Evolutionary conservation across 2,113 vertebrate genomes (phyloP).

Genomic region (Tamias sibiricus): DNA sequence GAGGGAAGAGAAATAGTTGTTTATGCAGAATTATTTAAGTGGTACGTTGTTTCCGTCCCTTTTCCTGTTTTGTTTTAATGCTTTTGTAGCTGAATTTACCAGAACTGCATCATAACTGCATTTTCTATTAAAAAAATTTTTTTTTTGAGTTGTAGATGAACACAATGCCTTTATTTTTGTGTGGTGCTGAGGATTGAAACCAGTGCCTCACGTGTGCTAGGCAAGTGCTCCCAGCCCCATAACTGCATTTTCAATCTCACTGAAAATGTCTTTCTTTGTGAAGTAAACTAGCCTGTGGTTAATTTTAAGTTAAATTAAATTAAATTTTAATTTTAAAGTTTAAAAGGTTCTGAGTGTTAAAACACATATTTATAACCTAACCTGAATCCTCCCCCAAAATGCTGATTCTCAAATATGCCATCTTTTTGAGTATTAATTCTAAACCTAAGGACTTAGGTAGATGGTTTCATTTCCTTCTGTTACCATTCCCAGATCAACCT

Average conservation of each 20-base stretch:
- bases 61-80: neutral
- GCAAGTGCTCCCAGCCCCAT: neutral
- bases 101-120: neutral
- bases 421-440: conserved; percentile 55
- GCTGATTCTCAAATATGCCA: neutral
- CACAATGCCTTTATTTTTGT: too few relatives aligned
- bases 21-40: neutral
- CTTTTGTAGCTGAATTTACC: conserved; percentile 4
- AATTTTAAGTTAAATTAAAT: neutral
- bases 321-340: neutral
- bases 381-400: neutral
- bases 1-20: neutral
- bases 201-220: too few relatives aligned
- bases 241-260: neutral
- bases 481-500: neutral
- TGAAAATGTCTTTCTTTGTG: neutral
- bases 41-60: neutral
- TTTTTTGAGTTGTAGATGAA: too few relatives aligned
- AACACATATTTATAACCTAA: neutral
- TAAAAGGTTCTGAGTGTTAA: conserved; percentile 11
- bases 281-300: neutral
- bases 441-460: conserved; percentile 1
- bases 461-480: neutral
- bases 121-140: too few relatives aligned
- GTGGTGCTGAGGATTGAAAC: too few relatives aligned